Evolutionary conservation across 1,140 invertebrate species (phyloP), one percentile per base, ranked within the genome.

Genomic region (Ylistrum balloti): DNA sequence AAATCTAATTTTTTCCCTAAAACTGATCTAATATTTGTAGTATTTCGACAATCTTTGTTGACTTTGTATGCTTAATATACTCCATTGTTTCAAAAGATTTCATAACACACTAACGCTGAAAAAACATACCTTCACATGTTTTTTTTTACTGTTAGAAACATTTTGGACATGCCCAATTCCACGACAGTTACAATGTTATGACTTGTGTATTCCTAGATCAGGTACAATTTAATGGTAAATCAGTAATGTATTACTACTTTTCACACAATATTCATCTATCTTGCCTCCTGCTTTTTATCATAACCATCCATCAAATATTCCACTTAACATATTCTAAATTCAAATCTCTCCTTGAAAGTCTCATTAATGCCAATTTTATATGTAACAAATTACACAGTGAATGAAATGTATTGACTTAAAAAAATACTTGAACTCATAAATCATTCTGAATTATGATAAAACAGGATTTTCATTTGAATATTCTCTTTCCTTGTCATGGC

Each of bases 371-470:
- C 56, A 74, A 28, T 74, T 74, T 74, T 74, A 74, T 28, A 74
- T 74, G 28, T 74, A 28, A 74, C 56, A 74, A 74, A 74, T 74
- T 74, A 74, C 56, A 28, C 17, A 28, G n/a, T n/a, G 22, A 74
- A 74, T 74, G 56, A 74, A 74, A 74, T 74, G 56, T 74, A 74
- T 74, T 9, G 56, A 74, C 20, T 74, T 74, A n/a, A 28, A 74
- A 74, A 74, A 74, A 74, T 20, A n/a, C 56, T 74, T 74, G 1
- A 74, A 74, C 22, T 74, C 56, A 74, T 74, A 74, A 74, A 74
- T 74, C 56, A 74, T 74, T 74, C 56, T 74, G 56, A 74, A 74
- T 74, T 74, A 28, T 74, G n/a, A 74, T 74, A 74, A 74, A 74
- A 74, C 28, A n/a, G n/a, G 56, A 74, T 74, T 74, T 28, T 74